Evolutionary conservation across 1,140 invertebrate species (phyloP), one percentile per base, ranked within the genome.

Genomic region (Drosophila parvula): DNA sequence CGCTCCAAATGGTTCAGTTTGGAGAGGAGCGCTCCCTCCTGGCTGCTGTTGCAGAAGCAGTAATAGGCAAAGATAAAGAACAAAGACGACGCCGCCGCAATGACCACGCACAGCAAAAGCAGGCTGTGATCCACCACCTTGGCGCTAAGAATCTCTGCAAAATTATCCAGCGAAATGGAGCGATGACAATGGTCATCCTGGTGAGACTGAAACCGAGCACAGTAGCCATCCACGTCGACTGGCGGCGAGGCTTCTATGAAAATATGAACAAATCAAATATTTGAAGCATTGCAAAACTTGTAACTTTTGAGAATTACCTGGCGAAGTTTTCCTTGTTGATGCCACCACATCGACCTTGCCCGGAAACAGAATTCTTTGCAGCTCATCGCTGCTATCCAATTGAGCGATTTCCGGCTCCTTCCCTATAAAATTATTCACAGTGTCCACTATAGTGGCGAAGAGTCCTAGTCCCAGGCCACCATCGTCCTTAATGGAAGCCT

Each of bases 31-130:
- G 92, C 92, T 28, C 92, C 92, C 82, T 95, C 96, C 78, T 95
- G 93, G 81, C 94, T 94, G 79, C 93, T 94, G 86, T 95, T 96
- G 92, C 96, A 96, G 74, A 96, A 94, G 74, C 95, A 95, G 91
- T 96, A 96, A 92, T 96, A 96, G 27, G 95, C 95, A 57, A 96
- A 94, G n/a, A 95, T 94, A 81, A 97, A 96, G 60, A 96, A 90
- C 14, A 96, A 90, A 9, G 95, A 94, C 5, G 95, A 94, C 41
- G 94, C 90, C n/a, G 95, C 95, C 48, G 96, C 95, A 56, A 96
- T 94, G 4, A 93, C 57, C 8, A 94, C 91, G 77, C 93, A 94
- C 5, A 94, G 91, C 9, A 94, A 77, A 4, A 94, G 51, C 38
- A 91, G 82, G 41, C 78, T 84, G 36, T 90, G 67, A 10, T 92